Evolutionary conservation across 2,888 invertebrate species (phyloP).

Genomic region (Eudemis profundana): DNA sequence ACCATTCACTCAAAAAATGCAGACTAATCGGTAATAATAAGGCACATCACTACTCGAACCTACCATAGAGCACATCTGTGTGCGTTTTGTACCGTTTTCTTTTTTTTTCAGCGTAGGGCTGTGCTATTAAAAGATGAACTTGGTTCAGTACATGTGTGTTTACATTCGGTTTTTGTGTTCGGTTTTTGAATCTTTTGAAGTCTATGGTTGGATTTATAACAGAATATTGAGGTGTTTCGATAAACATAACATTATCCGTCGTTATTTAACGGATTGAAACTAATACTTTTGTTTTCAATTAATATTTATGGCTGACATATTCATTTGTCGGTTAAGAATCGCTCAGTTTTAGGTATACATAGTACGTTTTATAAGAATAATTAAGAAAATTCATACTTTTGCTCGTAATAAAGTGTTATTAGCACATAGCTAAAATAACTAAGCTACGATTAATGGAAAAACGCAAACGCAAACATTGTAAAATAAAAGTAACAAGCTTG

Average conservation of each 20-base stretch:
- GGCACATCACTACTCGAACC: constrained; percentile 33
- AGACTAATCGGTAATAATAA: constrained; percentile 13
- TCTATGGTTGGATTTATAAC: constrained; percentile 25
- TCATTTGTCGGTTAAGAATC: no score
- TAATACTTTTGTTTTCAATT: background rate
- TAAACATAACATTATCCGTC: constrained; percentile 12
- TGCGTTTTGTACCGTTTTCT: constrained; percentile 42
- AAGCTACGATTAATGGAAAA: no score
- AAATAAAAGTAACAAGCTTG: no score
- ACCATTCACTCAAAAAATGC: no score
- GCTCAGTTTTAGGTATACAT: no score
- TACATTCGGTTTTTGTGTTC: constrained; percentile 43
- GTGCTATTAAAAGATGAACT: constrained; percentile 46
- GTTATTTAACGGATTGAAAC: constrained; percentile 3
- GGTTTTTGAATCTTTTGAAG: constrained; percentile 42
- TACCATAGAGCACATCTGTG: constrained; percentile 36
- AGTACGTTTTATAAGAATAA: no score
- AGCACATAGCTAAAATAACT: no score
- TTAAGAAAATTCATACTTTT: no score
- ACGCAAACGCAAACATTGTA: no score
- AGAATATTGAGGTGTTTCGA: constrained; percentile 18
- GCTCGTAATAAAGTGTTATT: no score
- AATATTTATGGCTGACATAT: background rate
- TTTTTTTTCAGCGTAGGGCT: constrained; percentile 44
- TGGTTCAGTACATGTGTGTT: constrained; percentile 44